Base-by-base conservation (phyloP, 1,140 invertebrate genomes). In the Panulirus ornatus region DNA sequence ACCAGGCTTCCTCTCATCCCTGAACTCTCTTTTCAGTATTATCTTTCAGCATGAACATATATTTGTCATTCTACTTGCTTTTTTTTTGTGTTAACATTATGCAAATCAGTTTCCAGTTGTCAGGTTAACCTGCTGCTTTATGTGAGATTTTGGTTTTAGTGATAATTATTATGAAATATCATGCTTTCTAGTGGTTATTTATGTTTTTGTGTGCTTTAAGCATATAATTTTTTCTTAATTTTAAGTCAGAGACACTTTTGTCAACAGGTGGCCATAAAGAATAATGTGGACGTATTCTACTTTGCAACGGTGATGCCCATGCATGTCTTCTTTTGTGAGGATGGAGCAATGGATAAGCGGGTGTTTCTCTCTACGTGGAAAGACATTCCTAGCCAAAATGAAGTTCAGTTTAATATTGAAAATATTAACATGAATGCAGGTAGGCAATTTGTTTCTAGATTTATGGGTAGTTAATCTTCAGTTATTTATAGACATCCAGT, bases 361-460 rank as follows among this genome's bases (percentile, higher is more conserved):
- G 96, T 99, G 3, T 99, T 99, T 94, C 95, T 99, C 47, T 97
- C 97, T 51, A 99, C 99, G 3, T 99, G 99, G 99, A 99, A 99
- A 95, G 99, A 99, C 92, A 99, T 99, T 94, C 99, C 99, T 19
- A 96, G 98, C 27, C 97, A 98, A 91, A 99, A 99, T 95, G 99
- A 99, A 95, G 96, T 99, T 36, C 98, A 99, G 93, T 98, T 98
- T 93, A 97, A 96, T 22, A 94, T 95, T 66, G 95, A 94, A 78
- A 95, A 96, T 93, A 93, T 96, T 40, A 94, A 95, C 83, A 94
- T 95, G 85, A 95, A 94, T 93, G 95, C 96, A 92, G 96, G 96
- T 96, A 93, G 76, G 92, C 91, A 36, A 8, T 30, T 66, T 66
- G 3, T 58, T 22, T 58, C 22, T 27, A n/a, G n/a, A n/a, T 66